Evolutionary conservation across 2,797 vertebrate species (phyloP).

Genomic region (Melanogrammus aeglefinus): DNA sequence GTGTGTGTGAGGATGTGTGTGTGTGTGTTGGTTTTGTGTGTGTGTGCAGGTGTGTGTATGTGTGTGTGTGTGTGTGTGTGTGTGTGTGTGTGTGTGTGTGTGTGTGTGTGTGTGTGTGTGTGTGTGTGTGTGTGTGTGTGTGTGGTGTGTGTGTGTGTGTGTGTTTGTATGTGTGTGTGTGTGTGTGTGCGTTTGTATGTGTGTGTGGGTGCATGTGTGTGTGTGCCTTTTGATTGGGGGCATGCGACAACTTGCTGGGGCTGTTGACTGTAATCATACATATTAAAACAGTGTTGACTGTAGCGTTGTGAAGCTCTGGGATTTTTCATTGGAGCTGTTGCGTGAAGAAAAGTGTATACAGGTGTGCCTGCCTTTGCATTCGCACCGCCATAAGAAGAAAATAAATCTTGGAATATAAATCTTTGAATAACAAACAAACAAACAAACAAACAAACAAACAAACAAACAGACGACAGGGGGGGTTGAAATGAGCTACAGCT

Average conservation of each 20-base stretch:
- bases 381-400: conserved; percentile 31
- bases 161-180: too few species aligned
- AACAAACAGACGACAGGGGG: too few species aligned
- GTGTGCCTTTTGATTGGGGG: conserved; percentile 40
- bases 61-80: too few species aligned
- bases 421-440: conserved; percentile 35
- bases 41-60: neutral
- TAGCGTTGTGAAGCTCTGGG: conserved; percentile 47
- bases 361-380: conserved; percentile 41
- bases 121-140: too few species aligned
- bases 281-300: conserved; percentile 55
- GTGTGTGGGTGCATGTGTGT: too few species aligned
- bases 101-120: too few species aligned
- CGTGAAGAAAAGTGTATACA: conserved; percentile 29
- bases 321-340: conserved; percentile 35
- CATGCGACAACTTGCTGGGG: conserved; percentile 45
- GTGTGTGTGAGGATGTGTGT: too few species aligned
- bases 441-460: conserved; percentile 45
- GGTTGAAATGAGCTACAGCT: conserved; percentile 36
- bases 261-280: conserved; percentile 48
- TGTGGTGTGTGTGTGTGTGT: too few species aligned
- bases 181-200: too few species aligned
- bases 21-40: conserved; percentile 4
- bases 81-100: too few species aligned
- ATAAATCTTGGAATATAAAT: conserved; percentile 33